Base-by-base conservation (phyloP, 2,113 vertebrate species). In the Brachyhypopomus occidentalis region DNA sequence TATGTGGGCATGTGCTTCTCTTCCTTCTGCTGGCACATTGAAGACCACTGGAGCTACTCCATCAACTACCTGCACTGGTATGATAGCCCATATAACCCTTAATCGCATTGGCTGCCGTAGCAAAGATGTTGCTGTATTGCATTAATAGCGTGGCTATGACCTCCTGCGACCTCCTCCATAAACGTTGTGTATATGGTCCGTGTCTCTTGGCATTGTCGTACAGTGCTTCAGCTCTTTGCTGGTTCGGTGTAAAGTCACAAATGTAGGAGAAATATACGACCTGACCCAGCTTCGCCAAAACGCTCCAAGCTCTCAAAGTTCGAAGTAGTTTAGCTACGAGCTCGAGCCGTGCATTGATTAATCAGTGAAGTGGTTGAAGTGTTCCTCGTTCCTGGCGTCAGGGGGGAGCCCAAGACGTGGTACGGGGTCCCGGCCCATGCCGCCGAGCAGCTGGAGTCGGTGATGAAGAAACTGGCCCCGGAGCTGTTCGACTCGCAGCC, bases 1-100 rank as follows among this genome's bases (percentile, higher is more conserved):
- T 98, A 98, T 0, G 98, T 99, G 34, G 98, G 98, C 71, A 99
- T 99, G 98, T 99, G 97, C 87, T 99, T 99, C 90, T 99, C 98
- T 67, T 99, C 97, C 0, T 99, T 99, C 84, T 99, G 97, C 87
- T 99, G 98, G 97, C 98, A 99, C 81, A 99, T 98, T 34, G 97
- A 99, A 86, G 97, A 99, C 88, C 98, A 99, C 90, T 99, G 98
- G 98, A 99, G 98, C 82, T 99, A 99, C 84, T 99, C 97, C 72
- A 99, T 99, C 91, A 99, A 99, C 90, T 99, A 97, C 87, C 89
- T 99, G 86, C 98, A 99, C 66, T 99, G 98, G 98, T 99, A 92
- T 71, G 94, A 70, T 75, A n/a, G 6, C 0, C 19, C 58, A 52
- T 48, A 9, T 6, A 9, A 48, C 41, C 41, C 41, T 6, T 11